Percentiles rank a stretch among this genome's conserved stretches.
phyloP scores from a whole-genome alignment of 2,113 vertebrate species.

The Nanorana parkeri region DNA sequence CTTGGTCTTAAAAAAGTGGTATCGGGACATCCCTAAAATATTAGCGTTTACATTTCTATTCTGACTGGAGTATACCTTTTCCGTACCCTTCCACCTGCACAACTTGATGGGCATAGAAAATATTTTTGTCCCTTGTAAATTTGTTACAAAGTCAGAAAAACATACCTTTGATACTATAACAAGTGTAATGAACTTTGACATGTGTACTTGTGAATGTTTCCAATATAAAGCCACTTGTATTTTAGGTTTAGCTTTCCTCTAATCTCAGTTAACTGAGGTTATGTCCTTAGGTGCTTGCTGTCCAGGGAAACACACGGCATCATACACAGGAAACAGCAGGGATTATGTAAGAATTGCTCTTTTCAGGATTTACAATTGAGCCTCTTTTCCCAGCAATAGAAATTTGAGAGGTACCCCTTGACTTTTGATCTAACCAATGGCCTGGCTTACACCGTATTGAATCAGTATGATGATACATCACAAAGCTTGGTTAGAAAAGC shows the following conservation, averaged over 20 bases:
- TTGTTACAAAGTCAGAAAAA: too few relatives aligned
- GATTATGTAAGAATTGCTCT: constrained; percentile 13
- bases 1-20: too few relatives aligned
- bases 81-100: too few relatives aligned
- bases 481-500: not conserved
- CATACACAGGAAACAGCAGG: not conserved
- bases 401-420: not conserved
- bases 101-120: too few relatives aligned
- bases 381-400: not conserved
- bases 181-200: too few relatives aligned
- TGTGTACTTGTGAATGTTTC: not conserved
- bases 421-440: not conserved
- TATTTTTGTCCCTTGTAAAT: too few relatives aligned
- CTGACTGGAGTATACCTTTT: too few relatives aligned
- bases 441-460: not conserved
- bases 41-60: too few relatives aligned
- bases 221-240: not conserved
- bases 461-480: not conserved
- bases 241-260: constrained; percentile 13
- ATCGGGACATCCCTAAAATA: too few relatives aligned
- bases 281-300: not conserved
- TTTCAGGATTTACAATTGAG: constrained; percentile 16
- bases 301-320: not conserved
- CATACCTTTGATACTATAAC: too few relatives aligned
- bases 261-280: constrained; percentile 15